A percentile compares a stretch with the other conserved stretches of the same genome.
phyloP scores from a whole-genome alignment of 2,113 vertebrate species.

The Machaerirhynchus nigripectus region DNA sequence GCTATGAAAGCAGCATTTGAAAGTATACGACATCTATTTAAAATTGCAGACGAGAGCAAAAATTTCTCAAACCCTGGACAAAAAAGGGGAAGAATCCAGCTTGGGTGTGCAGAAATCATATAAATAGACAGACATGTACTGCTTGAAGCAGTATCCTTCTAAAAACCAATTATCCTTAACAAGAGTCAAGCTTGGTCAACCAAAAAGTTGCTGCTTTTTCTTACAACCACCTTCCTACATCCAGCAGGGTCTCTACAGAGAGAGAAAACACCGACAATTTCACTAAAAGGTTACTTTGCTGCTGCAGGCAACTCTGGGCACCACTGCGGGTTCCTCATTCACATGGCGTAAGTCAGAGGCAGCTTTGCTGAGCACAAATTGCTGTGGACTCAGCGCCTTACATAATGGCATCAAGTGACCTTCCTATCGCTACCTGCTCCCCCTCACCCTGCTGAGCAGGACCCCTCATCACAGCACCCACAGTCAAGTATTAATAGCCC shows the following conservation, averaged over 20 bases:
- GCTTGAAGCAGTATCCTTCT: not conserved
- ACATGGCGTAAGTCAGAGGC: not conserved
- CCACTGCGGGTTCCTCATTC: not conserved
- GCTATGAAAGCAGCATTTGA: not conserved
- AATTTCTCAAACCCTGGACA: not conserved
- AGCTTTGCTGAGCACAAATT: not conserved
- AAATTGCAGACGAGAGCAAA: not conserved
- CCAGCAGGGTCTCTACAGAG: not conserved
- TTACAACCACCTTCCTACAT: not conserved
- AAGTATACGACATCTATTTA: not conserved
- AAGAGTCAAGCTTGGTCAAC: not conserved
- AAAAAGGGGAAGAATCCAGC: not conserved
- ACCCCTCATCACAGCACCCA: not conserved
- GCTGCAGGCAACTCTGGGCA: not conserved
- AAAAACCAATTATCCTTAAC: not conserved
- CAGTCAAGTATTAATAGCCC: not conserved
- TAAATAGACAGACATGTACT: not conserved
- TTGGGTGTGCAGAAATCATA: not conserved
- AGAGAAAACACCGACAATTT: not conserved
- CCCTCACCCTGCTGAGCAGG: not conserved
- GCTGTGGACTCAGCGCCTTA: not conserved
- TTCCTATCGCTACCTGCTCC: rapidly evolving
- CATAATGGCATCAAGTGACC: rapidly evolving
- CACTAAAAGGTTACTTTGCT: not conserved
- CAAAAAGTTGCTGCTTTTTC: not conserved